phyloP scores from a whole-genome alignment of 1,140 invertebrate genomes.

The Lineus longissimus region DNA sequence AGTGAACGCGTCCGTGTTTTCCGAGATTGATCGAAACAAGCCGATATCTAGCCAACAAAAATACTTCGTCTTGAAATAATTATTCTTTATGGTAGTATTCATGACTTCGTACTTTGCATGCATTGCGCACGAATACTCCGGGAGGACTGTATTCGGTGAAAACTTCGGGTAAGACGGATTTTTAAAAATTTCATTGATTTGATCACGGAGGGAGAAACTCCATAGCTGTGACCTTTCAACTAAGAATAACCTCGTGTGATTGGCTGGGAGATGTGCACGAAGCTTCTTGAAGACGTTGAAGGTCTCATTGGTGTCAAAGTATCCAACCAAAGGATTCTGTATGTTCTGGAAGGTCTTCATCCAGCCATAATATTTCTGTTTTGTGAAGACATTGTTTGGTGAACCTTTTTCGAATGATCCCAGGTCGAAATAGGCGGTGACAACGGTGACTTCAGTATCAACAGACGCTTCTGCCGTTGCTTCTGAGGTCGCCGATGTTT shows the following conservation, averaged over 20 bases:
- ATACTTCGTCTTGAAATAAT: conserved; percentile 21
- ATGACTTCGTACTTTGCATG: conserved; percentile 31
- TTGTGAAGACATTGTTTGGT: no score
- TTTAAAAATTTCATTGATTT: conserved; percentile 26
- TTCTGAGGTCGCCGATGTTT: no score
- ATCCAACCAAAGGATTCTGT: conserved; percentile 25
- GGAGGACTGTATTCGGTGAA: conserved; percentile 26
- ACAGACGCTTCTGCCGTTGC: no score
- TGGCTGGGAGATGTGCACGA: conserved; percentile 1
- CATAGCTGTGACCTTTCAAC: conserved; percentile 19
- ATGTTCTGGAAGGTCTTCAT: conserved; percentile 16
- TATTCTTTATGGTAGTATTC: conserved; percentile 8
- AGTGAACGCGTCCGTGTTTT: not conserved
- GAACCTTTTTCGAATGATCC: conserved; percentile 32
- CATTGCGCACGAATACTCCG: conserved; percentile 28
- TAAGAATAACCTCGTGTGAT: conserved; percentile 17
- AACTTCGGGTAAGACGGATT: conserved; percentile 23
- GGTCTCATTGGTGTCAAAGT: conserved; percentile 23
- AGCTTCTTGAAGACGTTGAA: conserved; percentile 16
- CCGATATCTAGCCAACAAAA: conserved; percentile 35
- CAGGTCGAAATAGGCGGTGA: conserved; percentile 37
- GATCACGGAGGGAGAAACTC: conserved; percentile 24
- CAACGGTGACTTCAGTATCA: conserved; percentile 36
- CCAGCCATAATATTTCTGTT: conserved; percentile 23
- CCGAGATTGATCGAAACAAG: conserved; percentile 22